These are phyloP conservation scores for Protonibea diacanthus DNA, from an alignment of 2,797 vertebrate species.

Conservation along the genomic window DNA sequence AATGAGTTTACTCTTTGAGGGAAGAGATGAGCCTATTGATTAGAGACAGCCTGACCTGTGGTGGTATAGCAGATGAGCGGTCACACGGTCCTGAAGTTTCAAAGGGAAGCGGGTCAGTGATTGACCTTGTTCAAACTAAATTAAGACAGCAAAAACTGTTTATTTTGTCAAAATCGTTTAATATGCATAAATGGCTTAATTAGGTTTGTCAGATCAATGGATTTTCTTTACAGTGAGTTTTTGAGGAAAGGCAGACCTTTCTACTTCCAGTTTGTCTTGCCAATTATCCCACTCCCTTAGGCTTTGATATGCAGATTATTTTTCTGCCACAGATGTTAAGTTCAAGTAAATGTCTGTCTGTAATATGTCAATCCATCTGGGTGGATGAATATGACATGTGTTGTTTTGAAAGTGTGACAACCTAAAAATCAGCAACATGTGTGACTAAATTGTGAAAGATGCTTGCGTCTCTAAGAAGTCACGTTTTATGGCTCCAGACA, in stretches of 20 bases:
- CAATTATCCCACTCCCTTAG: constrained; percentile 62
- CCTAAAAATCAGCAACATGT: constrained; percentile 49
- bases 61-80: constrained; percentile 55
- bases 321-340: constrained; percentile 74
- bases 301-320: constrained; percentile 67
- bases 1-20: constrained; percentile 74
- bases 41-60: constrained; percentile 68
- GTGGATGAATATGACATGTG: constrained; percentile 60
- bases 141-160: constrained; percentile 49
- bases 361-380: constrained; percentile 67
- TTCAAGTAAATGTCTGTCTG: constrained; percentile 73
- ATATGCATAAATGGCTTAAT: constrained; percentile 68
- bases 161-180: constrained; percentile 60
- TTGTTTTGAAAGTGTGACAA: constrained; percentile 65
- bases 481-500: not conserved
- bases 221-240: constrained; percentile 52
- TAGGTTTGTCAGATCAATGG: constrained; percentile 68
- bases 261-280: constrained; percentile 55
- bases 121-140: constrained; percentile 69
- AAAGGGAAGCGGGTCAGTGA: constrained; percentile 45
- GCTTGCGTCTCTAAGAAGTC: not conserved
- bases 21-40: constrained; percentile 74
- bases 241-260: constrained; percentile 59
- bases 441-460: not conserved
- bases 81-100: constrained; percentile 46